These are phyloP conservation scores for Patella pellucida DNA, from an alignment of 2,888 invertebrate genomes.

Conservation along the genomic window DNA sequence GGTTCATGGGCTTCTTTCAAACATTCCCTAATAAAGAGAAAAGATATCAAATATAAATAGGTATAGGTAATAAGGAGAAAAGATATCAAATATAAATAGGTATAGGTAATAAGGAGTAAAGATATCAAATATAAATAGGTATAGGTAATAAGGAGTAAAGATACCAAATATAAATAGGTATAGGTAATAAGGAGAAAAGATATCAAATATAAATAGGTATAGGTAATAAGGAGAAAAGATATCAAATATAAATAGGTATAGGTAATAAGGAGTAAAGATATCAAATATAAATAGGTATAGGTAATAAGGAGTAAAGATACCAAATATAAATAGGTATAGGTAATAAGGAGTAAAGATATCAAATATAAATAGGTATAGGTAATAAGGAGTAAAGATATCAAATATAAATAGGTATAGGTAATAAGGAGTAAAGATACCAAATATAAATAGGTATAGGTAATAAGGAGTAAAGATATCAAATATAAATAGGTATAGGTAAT, in stretches of 20 bases:
- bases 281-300: no score
- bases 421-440: constrained; percentile 24
- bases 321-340: constrained; percentile 13
- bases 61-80: not conserved
- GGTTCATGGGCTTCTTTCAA: constrained; percentile 79
- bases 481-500: constrained; percentile 50
- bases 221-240: no score
- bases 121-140: not conserved
- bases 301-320: constrained; percentile 16
- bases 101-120: not conserved
- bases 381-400: not conserved
- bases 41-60: constrained; percentile 18
- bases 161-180: no score
- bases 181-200: no score
- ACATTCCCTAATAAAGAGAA: constrained; percentile 73
- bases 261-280: no score
- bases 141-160: no score
- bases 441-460: constrained; percentile 9
- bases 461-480: not conserved
- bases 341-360: constrained; percentile 45
- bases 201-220: no score
- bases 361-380: constrained; percentile 10
- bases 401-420: constrained; percentile 48
- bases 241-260: no score
- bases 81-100: not conserved